Base-by-base conservation (phyloP, 1,140 invertebrate species). In the Rhizoglyphus robini region DNA sequence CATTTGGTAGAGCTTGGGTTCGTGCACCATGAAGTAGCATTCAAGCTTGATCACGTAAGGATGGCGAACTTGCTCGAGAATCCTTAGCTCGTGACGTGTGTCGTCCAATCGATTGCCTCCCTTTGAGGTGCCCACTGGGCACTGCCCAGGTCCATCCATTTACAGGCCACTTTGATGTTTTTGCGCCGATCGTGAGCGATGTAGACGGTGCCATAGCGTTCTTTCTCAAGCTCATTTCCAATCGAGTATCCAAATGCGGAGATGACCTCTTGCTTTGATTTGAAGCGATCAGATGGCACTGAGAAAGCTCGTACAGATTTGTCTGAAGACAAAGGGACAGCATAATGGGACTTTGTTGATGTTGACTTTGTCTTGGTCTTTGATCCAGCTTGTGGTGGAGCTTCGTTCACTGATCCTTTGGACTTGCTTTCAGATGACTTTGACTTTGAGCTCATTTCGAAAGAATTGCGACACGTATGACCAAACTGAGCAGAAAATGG, bases 1-100 rank as follows among this genome's bases (percentile, higher is more conserved):
- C 34, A 61, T 61, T 8, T 61, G 49, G 59, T 48, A 11, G 15
- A 11, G 8, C 8, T 5, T 32, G 8, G 23, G 15, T 27, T 8
- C 23, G 8, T 54, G 51, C 20, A 54, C 51, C 8, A 54, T 54
- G 23, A 61, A 61, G 13, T 46, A 13, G 23, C 34, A 30, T 18
- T 49, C 11, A n/a, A 61, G 5, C 34, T 27, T 32, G 23, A 61
- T 48, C 18, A 61, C 59, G 25, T 61, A 48, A n/a, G 59, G 59
- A 54, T 61, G 59, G 25, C 59, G 25, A 8, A 61, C 59, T 23
- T 61, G 59, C 13, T 46, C 34, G 5, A 61, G 25, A 13, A 61
- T 23, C 27, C 8, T 46, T 30, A 61, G 23, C 23, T 61, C 59
- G 23, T 48, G 5, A 8, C 27, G 59, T 27, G 51, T 54, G 20